Evolutionary conservation across 2,113 vertebrate genomes (phyloP).

Genomic region (Zingel zingel): DNA sequence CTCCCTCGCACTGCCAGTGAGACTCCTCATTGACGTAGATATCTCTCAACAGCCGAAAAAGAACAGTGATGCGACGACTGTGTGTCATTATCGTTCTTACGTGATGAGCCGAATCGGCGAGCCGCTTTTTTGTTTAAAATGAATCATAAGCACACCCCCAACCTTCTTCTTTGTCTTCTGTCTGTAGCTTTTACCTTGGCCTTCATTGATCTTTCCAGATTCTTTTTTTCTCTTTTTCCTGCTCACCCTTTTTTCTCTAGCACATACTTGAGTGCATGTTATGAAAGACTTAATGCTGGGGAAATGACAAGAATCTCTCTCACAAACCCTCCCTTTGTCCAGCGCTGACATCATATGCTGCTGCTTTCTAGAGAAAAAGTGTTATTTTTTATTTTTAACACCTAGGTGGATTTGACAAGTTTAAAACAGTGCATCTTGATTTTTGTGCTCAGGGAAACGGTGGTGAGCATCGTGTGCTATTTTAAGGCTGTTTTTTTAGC

Average conservation of each 20-base stretch:
- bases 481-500: background rate
- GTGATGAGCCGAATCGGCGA: too few relatives aligned
- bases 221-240: background rate
- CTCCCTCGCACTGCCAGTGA: constrained; percentile 23
- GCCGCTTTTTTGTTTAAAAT: constrained; percentile 23
- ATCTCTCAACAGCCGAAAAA: background rate
- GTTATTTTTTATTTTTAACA: background rate
- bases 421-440: background rate
- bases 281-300: background rate
- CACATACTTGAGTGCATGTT: background rate
- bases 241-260: background rate
- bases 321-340: background rate
- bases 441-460: background rate
- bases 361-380: constrained; percentile 1
- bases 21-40: constrained; percentile 23
- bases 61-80: background rate
- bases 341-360: background rate
- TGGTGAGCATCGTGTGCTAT: constrained; percentile 3
- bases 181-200: constrained; percentile 13
- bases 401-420: background rate
- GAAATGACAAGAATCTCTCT: constrained; percentile 4
- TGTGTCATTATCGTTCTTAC: background rate
- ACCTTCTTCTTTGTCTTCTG: background rate
- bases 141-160: constrained; percentile 29
- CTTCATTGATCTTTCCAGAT: background rate